These are phyloP conservation scores for Tachysurus vachellii DNA, from an alignment of 2,113 vertebrate genomes.

Conservation along the genomic window DNA sequence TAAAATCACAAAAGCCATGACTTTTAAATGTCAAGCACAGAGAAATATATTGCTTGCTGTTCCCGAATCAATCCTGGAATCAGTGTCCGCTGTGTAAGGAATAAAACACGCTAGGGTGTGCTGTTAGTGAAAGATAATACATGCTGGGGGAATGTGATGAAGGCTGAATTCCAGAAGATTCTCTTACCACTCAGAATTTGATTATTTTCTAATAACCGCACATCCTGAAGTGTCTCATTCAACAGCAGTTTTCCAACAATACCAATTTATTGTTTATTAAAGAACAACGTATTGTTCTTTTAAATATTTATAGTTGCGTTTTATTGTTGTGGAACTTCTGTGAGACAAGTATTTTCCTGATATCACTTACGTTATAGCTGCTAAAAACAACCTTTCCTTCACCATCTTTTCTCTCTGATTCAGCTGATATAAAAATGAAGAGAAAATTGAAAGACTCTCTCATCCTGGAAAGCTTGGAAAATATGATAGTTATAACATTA, in stretches of 20 bases:
- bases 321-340: neutral
- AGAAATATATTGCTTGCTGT: neutral
- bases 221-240: neutral
- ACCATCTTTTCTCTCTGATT: neutral
- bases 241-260: neutral
- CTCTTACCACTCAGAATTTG: neutral
- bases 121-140: neutral
- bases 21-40: slow-evolving; percentile 8
- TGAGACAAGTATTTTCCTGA: neutral
- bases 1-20: slow-evolving; percentile 9
- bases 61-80: neutral
- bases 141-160: neutral
- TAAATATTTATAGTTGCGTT: neutral
- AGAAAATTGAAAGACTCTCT: neutral
- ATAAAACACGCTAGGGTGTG: neutral
- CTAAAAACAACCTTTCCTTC: neutral
- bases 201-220: neutral
- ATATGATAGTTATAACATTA: too few relatives aligned
- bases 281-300: neutral
- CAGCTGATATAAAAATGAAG: neutral
- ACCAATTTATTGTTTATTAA: neutral
- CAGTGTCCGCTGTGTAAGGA: neutral
- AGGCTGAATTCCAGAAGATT: neutral
- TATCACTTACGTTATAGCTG: neutral
- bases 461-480: neutral